phyloP scores from a whole-genome alignment of 1,140 invertebrate genomes.

The Rhizoglyphus robini region DNA sequence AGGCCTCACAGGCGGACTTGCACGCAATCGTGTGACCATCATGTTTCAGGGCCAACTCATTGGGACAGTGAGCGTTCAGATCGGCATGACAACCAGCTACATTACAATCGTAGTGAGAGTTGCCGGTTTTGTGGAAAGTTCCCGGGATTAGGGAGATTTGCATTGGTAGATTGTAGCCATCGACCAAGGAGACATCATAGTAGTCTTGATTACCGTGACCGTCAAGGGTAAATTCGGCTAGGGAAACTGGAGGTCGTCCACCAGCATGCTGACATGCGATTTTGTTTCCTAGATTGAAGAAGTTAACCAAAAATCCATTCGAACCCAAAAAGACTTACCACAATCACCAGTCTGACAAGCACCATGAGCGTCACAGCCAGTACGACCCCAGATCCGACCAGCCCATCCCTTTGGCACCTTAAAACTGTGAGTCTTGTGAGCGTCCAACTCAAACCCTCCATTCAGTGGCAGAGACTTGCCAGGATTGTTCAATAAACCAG shows the following conservation, averaged over 20 bases:
- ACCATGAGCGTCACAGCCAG: conserved; percentile 31
- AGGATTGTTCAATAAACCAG: neutral
- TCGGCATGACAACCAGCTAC: conserved; percentile 31
- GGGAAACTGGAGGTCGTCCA: conserved; percentile 28
- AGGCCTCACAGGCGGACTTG: neutral
- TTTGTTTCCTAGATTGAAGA: neutral
- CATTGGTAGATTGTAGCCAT: conserved; percentile 31
- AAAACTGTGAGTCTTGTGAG: neutral
- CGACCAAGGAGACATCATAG: conserved; percentile 31
- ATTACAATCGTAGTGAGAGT: conserved; percentile 22
- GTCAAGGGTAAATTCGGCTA: conserved; percentile 31
- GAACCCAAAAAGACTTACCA: conserved; percentile 18
- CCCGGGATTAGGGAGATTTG: conserved; percentile 25
- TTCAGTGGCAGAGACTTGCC: neutral
- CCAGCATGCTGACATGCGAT: too few species aligned
- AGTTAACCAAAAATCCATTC: neutral
- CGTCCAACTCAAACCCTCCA: neutral
- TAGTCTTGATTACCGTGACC: conserved; percentile 26
- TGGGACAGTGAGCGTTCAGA: conserved; percentile 34
- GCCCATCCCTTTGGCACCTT: conserved; percentile 23
- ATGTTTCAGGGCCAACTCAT: conserved; percentile 27
- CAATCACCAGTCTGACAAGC: conserved; percentile 35
- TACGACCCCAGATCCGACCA: conserved; percentile 34
- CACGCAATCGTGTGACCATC: conserved; percentile 18
- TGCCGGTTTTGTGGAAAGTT: conserved; percentile 7